Evolutionary conservation across 2,888 invertebrate genomes (phyloP).

Genomic region (Pammene aurita): DNA sequence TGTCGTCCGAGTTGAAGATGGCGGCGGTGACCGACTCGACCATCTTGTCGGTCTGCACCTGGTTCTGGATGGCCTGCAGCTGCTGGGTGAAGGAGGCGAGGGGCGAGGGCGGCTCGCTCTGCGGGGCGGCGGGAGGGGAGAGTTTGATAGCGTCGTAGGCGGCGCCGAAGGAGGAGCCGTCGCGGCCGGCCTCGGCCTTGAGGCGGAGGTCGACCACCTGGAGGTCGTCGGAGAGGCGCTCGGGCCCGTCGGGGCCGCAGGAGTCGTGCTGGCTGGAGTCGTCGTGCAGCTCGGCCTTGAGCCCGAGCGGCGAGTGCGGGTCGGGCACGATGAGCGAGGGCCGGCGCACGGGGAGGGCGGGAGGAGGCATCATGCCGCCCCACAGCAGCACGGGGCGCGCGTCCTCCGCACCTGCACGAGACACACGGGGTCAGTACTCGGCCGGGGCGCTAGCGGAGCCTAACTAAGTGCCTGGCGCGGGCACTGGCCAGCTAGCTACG

Average conservation of each 20-base stretch:
- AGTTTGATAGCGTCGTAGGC: slow-evolving; percentile 81
- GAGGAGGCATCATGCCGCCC: slow-evolving; percentile 87
- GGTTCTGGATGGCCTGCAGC: slow-evolving; percentile 76
- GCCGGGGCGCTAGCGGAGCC: neutral
- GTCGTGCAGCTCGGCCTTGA: slow-evolving; percentile 86
- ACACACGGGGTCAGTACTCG: slow-evolving; percentile 6
- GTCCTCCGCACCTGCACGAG: slow-evolving; percentile 59
- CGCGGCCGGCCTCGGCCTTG: slow-evolving; percentile 82
- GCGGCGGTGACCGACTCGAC: slow-evolving; percentile 80
- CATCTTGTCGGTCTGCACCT: slow-evolving; percentile 81
- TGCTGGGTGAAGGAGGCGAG: slow-evolving; percentile 74
- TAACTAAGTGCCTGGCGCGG: slow-evolving; percentile 13
- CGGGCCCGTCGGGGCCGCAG: slow-evolving; percentile 61
- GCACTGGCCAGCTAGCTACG: slow-evolving; percentile 34
- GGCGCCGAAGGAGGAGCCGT: slow-evolving; percentile 55
- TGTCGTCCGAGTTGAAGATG: slow-evolving; percentile 74
- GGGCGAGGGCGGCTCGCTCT: slow-evolving; percentile 68
- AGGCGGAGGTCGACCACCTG: slow-evolving; percentile 87
- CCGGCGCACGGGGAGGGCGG: slow-evolving; percentile 85
- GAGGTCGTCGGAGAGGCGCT: slow-evolving; percentile 64
- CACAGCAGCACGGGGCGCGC: slow-evolving; percentile 65
- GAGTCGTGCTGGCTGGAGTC: slow-evolving; percentile 87
- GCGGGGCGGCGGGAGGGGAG: slow-evolving; percentile 73
- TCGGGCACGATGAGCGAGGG: slow-evolving; percentile 85
- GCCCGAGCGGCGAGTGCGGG: slow-evolving; percentile 78